Evolutionary conservation across 2,888 invertebrate species (phyloP).

Genomic region (Aphodius sticticus): DNA sequence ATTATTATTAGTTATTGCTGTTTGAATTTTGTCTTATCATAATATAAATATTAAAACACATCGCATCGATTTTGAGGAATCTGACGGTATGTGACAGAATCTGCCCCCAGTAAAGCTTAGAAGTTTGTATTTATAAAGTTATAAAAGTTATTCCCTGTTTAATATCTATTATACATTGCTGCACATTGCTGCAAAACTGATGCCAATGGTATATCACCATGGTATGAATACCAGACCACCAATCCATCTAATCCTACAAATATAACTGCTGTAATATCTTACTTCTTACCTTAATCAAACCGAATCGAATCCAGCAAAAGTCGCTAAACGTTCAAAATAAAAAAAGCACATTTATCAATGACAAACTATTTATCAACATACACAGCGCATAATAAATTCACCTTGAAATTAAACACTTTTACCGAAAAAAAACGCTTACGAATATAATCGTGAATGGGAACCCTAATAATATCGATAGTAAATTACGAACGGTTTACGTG

Average conservation of each 20-base stretch:
- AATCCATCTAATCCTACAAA: neutral
- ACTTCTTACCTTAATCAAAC: neutral
- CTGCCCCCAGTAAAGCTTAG: too few relatives aligned
- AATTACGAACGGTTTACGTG: neutral
- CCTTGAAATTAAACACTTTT: conserved; percentile 4
- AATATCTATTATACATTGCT: too few relatives aligned
- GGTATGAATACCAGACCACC: neutral
- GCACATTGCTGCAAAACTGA: too few relatives aligned
- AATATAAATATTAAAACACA: too few relatives aligned
- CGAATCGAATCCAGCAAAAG: neutral
- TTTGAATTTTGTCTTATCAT: too few relatives aligned
- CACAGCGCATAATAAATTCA: neutral
- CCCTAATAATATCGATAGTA: neutral
- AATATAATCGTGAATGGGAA: neutral
- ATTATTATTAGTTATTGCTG: too few relatives aligned
- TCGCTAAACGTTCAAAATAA: neutral
- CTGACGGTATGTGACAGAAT: too few relatives aligned
- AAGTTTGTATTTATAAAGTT: too few relatives aligned
- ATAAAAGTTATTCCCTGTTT: too few relatives aligned
- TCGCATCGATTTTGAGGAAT: too few relatives aligned
- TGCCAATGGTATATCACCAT: too few relatives aligned
- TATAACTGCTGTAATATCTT: neutral
- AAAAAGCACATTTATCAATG: conserved; percentile 4
- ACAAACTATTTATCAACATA: neutral
- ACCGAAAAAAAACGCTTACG: neutral